Conservation (phyloP, 2,888 invertebrate species). For the Agrotis segetum region DNA sequence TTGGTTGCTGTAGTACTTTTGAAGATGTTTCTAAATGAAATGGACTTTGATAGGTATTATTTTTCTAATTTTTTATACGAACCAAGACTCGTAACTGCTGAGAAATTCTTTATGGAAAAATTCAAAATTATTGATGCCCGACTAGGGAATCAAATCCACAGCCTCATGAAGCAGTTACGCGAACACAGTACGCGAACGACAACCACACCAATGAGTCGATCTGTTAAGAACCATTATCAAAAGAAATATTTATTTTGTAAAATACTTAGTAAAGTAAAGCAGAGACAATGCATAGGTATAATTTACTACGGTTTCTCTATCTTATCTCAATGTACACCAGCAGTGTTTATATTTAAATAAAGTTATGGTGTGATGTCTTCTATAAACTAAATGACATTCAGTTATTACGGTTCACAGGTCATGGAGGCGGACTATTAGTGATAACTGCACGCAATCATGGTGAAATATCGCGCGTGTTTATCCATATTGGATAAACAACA, state of each 20-base stretch:
- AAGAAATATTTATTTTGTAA: too few relatives aligned
- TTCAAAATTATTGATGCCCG: too few relatives aligned
- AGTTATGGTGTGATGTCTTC: constrained; percentile 30
- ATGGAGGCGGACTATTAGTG: constrained; percentile 3
- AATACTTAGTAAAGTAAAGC: not conserved
- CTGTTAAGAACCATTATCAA: too few relatives aligned
- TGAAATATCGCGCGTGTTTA: constrained; percentile 15
- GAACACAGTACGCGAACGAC: too few relatives aligned
- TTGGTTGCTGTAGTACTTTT: not conserved
- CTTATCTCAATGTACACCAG: constrained; percentile 3
- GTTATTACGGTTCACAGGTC: constrained; percentile 4
- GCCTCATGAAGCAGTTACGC: too few relatives aligned
- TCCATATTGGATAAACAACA: not conserved
- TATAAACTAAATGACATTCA: constrained; percentile 26
- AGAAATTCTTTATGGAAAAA: too few relatives aligned
- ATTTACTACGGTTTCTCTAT: not conserved
- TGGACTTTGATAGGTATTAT: not conserved
- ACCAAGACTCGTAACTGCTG: too few relatives aligned
- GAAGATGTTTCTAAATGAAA: not conserved
- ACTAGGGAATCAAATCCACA: too few relatives aligned
- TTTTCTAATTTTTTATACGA: too few relatives aligned
- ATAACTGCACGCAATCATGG: constrained; percentile 1
- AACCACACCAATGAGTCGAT: too few relatives aligned
- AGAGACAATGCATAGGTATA: too few relatives aligned
- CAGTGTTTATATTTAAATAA: constrained; percentile 3